Percentiles rank a stretch among this genome's conserved stretches.
Evolutionary conservation across 2,888 invertebrate species (phyloP).

Genomic region (Colletes collaris): DNA sequence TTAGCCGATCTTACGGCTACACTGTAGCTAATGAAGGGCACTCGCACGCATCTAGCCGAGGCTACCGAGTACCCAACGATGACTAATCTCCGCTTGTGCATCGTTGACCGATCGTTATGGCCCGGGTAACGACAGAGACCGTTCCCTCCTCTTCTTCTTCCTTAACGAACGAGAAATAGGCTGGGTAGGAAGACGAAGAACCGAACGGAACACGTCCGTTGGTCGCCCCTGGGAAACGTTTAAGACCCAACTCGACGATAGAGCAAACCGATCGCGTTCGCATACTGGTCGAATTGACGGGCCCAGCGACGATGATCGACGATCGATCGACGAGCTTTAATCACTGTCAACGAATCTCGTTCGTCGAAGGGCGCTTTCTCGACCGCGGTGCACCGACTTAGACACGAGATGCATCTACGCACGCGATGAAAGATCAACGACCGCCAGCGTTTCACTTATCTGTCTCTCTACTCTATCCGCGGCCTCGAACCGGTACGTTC

Average conservation of each 20-base stretch:
- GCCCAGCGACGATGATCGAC: constrained; percentile 71
- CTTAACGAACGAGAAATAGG: constrained; percentile 61
- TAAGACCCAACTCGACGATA: constrained; percentile 75
- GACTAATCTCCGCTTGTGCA: constrained; percentile 77
- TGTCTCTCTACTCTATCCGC: constrained; percentile 14
- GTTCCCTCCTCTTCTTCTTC: constrained; percentile 37
- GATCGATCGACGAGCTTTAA: constrained; percentile 70
- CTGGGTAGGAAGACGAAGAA: constrained; percentile 42
- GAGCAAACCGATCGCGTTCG: constrained; percentile 77
- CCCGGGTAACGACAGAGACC: constrained; percentile 73
- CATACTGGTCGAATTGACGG: constrained; percentile 72
- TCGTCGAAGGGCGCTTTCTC: not conserved
- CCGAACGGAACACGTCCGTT: constrained; percentile 28
- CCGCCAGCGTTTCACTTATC: constrained; percentile 22
- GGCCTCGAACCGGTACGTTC: not conserved
- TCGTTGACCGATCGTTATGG: constrained; percentile 79
- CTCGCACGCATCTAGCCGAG: constrained; percentile 33
- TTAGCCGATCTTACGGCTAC: constrained; percentile 73
- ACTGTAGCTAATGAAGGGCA: constrained; percentile 77
- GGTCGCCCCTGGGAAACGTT: constrained; percentile 75
- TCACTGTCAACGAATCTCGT: constrained; percentile 65
- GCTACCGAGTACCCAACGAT: constrained; percentile 73
- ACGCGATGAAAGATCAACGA: constrained; percentile 30
- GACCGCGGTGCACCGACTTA: not conserved
- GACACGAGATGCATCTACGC: not conserved